phyloP scores from a whole-genome alignment of 1,140 invertebrate species.

The Bombus confusus region DNA sequence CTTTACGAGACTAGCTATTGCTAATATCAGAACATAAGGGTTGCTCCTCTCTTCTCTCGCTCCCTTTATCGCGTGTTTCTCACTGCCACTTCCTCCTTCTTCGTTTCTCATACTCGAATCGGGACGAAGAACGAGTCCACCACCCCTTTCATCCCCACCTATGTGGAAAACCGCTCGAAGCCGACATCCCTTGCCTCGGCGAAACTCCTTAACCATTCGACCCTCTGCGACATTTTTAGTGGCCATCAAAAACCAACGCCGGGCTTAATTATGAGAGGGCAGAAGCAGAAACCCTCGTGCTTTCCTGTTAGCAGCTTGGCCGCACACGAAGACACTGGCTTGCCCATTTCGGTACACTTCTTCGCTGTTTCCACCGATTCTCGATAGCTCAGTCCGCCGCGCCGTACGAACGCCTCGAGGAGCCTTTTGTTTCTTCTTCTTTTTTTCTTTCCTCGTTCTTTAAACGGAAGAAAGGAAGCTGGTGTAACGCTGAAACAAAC shows the following conservation, averaged over 20 bases:
- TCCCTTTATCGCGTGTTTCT: conserved; percentile 33
- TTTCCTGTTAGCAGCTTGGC: conserved; percentile 23
- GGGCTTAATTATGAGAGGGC: conserved; percentile 80
- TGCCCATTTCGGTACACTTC: conserved; percentile 21
- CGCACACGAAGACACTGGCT: conserved; percentile 19
- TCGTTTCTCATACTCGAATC: neutral
- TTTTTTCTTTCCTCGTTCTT: neutral
- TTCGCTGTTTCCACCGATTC: conserved; percentile 5
- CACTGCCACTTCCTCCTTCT: conserved; percentile 9
- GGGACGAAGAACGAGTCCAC: neutral
- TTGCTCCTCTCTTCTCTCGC: conserved; percentile 14
- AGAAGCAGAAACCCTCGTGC: conserved; percentile 50
- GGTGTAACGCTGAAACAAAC: neutral
- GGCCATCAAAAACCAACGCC: conserved; percentile 80
- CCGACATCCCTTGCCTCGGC: conserved; percentile 30
- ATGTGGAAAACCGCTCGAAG: neutral
- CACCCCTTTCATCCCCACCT: conserved; percentile 28
- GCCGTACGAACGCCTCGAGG: conserved; percentile 18
- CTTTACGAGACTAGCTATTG: conserved; percentile 81
- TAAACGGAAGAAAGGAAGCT: neutral
- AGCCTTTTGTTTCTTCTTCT: conserved; percentile 17
- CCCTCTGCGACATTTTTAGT: conserved; percentile 82
- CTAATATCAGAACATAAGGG: conserved; percentile 78
- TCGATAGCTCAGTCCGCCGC: conserved; percentile 25
- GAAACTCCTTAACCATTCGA: conserved; percentile 79